phyloP scores from a whole-genome alignment of 2,888 invertebrate species.

The Chrysina gloriosa region DNA sequence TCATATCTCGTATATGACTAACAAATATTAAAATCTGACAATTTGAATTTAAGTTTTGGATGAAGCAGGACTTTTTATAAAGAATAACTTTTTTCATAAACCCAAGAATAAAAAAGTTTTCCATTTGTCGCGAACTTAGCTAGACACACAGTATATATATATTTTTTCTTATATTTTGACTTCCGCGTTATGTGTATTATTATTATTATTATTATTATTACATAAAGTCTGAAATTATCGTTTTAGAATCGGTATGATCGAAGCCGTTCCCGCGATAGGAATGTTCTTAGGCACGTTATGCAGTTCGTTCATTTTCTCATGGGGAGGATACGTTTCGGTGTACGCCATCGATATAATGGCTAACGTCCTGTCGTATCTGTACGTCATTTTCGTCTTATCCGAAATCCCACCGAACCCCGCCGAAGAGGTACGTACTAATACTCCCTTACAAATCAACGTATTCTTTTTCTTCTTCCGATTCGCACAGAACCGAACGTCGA shows the following conservation, averaged over 20 bases:
- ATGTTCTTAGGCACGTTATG: constrained; percentile 71
- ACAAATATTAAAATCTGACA: too few species aligned
- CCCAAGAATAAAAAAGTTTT: too few species aligned
- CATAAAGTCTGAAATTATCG: constrained; percentile 35
- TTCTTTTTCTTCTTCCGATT: neutral
- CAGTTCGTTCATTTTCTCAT: constrained; percentile 71
- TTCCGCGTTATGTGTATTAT: neutral
- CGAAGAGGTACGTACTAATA: neutral
- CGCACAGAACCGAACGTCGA: neutral
- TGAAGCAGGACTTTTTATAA: too few species aligned
- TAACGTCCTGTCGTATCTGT: constrained; percentile 66
- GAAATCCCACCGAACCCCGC: constrained; percentile 64
- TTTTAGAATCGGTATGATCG: constrained; percentile 74
- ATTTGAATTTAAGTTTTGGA: too few species aligned
- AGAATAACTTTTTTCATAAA: too few species aligned
- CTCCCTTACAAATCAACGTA: neutral
- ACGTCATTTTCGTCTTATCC: constrained; percentile 66
- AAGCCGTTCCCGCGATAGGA: constrained; percentile 72
- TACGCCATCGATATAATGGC: constrained; percentile 65
- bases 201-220: neutral
- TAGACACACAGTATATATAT: too few species aligned
- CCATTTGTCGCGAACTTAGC: too few species aligned
- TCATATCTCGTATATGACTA: too few species aligned
- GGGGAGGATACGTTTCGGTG: constrained; percentile 68
- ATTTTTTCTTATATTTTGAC: too few species aligned